Conservation (phyloP, 2,888 invertebrate species). For the Epinotia bilunana region DNA sequence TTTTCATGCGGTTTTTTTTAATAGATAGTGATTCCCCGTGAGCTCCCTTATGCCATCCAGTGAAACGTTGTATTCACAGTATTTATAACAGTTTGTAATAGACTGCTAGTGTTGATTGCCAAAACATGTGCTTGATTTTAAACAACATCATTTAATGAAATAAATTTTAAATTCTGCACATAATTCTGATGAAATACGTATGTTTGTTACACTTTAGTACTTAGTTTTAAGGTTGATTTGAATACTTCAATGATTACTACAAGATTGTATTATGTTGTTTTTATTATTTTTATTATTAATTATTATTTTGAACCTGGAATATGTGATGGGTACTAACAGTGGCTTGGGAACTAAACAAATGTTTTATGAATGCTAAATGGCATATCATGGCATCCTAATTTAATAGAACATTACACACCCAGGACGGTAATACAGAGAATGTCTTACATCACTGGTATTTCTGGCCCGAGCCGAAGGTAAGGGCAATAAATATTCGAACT, state of each 20-base stretch:
- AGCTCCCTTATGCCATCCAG: no score
- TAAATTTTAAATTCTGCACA: constrained; percentile 13
- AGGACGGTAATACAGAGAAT: background rate
- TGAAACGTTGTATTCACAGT: no score
- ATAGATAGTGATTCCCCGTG: no score
- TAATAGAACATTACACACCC: background rate
- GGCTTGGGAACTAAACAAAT: background rate
- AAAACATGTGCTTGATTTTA: background rate
- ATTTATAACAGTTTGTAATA: no score
- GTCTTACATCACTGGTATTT: background rate
- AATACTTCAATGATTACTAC: constrained; percentile 13
- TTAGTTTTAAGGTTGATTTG: constrained; percentile 31
- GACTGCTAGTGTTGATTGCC: background rate
- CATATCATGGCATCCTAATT: background rate
- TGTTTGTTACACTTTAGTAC: background rate
- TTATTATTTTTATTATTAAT: background rate
- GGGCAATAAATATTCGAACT: background rate
- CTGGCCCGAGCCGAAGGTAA: background rate
- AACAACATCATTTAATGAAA: constrained; percentile 16
- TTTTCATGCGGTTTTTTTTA: no score
- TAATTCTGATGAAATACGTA: constrained; percentile 32
- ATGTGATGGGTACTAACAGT: background rate
- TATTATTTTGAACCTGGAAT: background rate
- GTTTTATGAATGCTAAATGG: background rate
- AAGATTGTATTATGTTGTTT: background rate